Evolutionary conservation across 2,797 vertebrate genomes (phyloP).

Genomic region (Brotula barbata): DNA sequence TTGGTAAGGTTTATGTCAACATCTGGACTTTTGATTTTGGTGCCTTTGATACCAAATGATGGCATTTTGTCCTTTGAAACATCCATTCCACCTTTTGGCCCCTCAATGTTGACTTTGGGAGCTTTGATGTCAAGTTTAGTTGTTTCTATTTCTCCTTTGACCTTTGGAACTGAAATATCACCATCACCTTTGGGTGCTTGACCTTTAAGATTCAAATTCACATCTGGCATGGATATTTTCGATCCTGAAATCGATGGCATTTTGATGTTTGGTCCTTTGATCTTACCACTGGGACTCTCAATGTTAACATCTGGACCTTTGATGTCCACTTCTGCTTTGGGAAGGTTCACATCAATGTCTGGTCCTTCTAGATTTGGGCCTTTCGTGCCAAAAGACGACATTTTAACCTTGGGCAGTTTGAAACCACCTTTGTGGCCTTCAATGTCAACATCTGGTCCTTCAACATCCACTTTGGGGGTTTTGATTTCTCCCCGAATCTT

Average conservation of each 20-base stretch:
- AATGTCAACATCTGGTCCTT: constrained; percentile 34
- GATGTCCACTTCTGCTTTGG: constrained; percentile 1
- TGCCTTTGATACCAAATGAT: not conserved
- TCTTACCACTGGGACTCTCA: constrained; percentile 58
- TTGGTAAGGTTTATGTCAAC: constrained; percentile 44
- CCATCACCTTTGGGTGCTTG: constrained; percentile 68
- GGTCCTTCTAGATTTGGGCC: no score
- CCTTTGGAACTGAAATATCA: constrained; percentile 40
- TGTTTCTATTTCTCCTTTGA: constrained; percentile 29
- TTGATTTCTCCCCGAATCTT: constrained; percentile 29
- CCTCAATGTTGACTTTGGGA: constrained; percentile 16
- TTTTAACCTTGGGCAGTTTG: no score
- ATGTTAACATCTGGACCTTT: constrained; percentile 32
- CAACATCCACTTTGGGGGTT: constrained; percentile 14
- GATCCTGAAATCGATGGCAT: constrained; percentile 43
- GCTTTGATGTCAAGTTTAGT: constrained; percentile 17
- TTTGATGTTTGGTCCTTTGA: constrained; percentile 80
- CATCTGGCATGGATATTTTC: constrained; percentile 33
- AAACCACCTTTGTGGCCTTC: no score
- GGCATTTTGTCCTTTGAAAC: constrained; percentile 7
- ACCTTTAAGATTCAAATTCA: constrained; percentile 28
- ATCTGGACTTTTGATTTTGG: constrained; percentile 40
- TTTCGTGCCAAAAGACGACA: no score
- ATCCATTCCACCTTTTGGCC: constrained; percentile 11
- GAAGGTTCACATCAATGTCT: no score